Base-by-base conservation (phyloP, 1,140 invertebrate species). In the Drusus annulatus region DNA sequence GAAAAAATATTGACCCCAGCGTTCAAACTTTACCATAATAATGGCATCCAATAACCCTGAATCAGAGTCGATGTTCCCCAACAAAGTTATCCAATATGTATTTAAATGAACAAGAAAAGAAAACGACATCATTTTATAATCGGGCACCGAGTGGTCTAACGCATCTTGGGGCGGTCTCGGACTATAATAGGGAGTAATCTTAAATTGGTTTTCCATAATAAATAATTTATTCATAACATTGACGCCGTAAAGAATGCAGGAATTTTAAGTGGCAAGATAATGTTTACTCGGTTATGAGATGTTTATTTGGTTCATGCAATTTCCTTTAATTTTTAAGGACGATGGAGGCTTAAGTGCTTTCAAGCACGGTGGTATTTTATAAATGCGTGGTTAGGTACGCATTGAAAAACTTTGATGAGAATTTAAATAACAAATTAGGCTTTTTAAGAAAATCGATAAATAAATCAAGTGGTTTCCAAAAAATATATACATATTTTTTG, bases 51-150 rank as follows among this genome's bases (percentile, higher is more conserved):
- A 80, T 75, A 80, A 79, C 50, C 51, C 71, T 80, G 63, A 75
- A 62, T 75, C 36, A 56, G 36, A 75, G 69, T 52, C 75, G 74
- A 80, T 58, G 36, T 45, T 28, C 36, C 5, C 17, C 36, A 73
- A 69, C 65, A 80, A 56, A 80, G 78, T 80, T 80, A 75, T 75
- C 69, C 78, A 80, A 80, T 80, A 80, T 80, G 60, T 75, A 80
- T 80, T 80, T 80, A 80, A 80, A 80, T 80, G 54, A 75, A 80
- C 65, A 23, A 80, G 58, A 69, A 80, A 74, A 74, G 51, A 54
- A 74, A 74, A 74, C 28, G 54, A 19, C 25, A 13, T 0, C 25
- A 74, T 51, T 45, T 45, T 50, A 31, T 74, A 54, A 54, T 56
- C 71, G 50, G 31, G 21, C 25, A n/a, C 13, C 19, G 17, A 25